phyloP scores from a whole-genome alignment of 2,888 invertebrate genomes.

The Leptopilina drosophilae region DNA sequence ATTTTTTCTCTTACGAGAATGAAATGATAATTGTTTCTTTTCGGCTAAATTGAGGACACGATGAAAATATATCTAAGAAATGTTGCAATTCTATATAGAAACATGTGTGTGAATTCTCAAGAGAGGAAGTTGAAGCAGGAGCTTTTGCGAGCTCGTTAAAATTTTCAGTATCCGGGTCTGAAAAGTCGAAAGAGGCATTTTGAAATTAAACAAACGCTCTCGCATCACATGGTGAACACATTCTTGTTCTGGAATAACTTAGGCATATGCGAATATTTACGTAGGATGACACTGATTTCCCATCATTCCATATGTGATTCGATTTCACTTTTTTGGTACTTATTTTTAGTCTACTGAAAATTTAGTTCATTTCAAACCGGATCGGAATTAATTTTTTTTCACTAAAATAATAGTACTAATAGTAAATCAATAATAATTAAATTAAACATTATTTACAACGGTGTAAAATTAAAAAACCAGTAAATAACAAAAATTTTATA shows the following conservation, averaged over 20 bases:
- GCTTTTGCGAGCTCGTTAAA: conserved; percentile 36
- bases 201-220: conserved; percentile 40
- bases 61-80: too few species aligned
- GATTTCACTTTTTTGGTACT: conserved; percentile 21
- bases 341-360: too few species aligned
- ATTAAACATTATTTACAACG: too few species aligned
- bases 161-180: conserved; percentile 28
- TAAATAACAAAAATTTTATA: too few species aligned
- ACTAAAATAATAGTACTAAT: too few species aligned
- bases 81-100: not conserved
- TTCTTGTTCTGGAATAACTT: conserved; percentile 49
- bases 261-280: conserved; percentile 52
- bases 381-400: too few species aligned
- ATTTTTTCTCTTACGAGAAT: too few species aligned
- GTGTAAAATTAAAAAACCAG: too few species aligned
- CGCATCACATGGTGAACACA: conserved; percentile 57
- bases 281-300: conserved; percentile 54
- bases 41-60: too few species aligned
- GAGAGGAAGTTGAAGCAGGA: conserved; percentile 13
- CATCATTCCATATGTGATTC: conserved; percentile 49
- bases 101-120: not conserved
- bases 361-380: too few species aligned
- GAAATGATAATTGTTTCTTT: too few species aligned
- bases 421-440: too few species aligned
- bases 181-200: conserved; percentile 23